phyloP scores from a whole-genome alignment of 2,888 invertebrate genomes.

The Spilarctia lutea region DNA sequence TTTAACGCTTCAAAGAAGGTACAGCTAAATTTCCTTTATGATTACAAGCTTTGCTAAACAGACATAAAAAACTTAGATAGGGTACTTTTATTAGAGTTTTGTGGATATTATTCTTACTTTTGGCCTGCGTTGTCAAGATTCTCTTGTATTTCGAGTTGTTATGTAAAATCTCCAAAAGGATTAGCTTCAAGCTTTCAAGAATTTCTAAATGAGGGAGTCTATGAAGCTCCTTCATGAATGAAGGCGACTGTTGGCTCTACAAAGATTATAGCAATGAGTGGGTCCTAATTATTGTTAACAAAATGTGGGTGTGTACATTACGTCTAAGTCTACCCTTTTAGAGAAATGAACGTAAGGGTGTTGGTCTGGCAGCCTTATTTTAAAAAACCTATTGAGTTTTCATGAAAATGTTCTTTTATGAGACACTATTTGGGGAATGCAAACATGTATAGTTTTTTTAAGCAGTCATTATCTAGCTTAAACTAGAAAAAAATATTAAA shows the following conservation, averaged over 20 bases:
- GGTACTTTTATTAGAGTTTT: background rate
- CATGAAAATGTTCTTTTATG: too few species aligned
- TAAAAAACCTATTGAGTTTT: too few species aligned
- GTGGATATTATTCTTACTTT: background rate
- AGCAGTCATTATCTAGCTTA: background rate
- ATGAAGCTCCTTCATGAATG: background rate
- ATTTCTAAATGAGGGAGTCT: background rate
- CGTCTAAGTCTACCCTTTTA: background rate
- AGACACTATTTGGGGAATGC: too few species aligned
- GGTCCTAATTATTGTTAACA: background rate
- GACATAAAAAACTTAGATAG: background rate
- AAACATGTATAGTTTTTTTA: too few species aligned
- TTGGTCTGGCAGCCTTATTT: too few species aligned
- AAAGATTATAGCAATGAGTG: background rate
- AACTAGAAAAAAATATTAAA: slow-evolving; percentile 12
- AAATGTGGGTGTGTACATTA: background rate
- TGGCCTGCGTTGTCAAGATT: background rate
- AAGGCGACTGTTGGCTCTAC: background rate
- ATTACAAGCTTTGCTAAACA: slow-evolving; percentile 20
- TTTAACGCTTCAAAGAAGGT: slow-evolving; percentile 30
- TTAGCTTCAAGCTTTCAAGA: background rate
- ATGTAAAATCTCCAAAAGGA: background rate
- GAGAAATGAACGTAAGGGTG: background rate
- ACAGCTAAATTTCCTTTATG: slow-evolving; percentile 31
- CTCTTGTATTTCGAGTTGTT: background rate